Evolutionary conservation across 2,113 vertebrate species (phyloP).

Genomic region (Corydoras sp.): DNA sequence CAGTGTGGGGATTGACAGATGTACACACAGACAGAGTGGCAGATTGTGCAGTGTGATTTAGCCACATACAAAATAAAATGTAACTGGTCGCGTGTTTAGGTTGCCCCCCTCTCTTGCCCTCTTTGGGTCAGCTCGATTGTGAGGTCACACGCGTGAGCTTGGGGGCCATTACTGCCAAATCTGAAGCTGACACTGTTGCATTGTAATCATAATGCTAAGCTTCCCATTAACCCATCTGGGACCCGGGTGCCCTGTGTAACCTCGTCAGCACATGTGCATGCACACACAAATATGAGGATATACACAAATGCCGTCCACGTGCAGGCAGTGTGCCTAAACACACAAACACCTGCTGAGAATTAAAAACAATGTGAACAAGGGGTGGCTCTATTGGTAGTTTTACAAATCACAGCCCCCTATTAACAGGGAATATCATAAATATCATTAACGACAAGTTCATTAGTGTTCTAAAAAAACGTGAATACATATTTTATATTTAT

Average conservation of each 20-base stretch:
- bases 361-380: conserved; percentile 16
- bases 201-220: conserved; percentile 97
- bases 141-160: conserved; percentile 53
- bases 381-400: background rate
- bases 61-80: conserved; percentile 11
- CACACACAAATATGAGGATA: conserved; percentile 22
- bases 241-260: conserved; percentile 64
- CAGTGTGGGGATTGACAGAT: conserved; percentile 5
- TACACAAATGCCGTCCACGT: conserved; percentile 42
- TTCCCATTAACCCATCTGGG: conserved; percentile 93
- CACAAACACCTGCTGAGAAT: conserved; percentile 43
- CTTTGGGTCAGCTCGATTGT: conserved; percentile 42
- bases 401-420: background rate
- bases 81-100: conserved; percentile 9
- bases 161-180: conserved; percentile 79
- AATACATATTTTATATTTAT: too few species aligned
- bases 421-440: too few species aligned
- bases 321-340: conserved; percentile 53
- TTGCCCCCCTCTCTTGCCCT: conserved; percentile 12
- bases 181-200: conserved; percentile 84
- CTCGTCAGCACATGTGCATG: conserved; percentile 14
- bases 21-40: conserved; percentile 25
- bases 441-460: too few species aligned
- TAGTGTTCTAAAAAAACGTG: too few species aligned
- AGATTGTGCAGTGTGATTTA: conserved; percentile 26